phyloP scores from a whole-genome alignment of 2,113 vertebrate species.

The Atherinomorus stipes region DNA sequence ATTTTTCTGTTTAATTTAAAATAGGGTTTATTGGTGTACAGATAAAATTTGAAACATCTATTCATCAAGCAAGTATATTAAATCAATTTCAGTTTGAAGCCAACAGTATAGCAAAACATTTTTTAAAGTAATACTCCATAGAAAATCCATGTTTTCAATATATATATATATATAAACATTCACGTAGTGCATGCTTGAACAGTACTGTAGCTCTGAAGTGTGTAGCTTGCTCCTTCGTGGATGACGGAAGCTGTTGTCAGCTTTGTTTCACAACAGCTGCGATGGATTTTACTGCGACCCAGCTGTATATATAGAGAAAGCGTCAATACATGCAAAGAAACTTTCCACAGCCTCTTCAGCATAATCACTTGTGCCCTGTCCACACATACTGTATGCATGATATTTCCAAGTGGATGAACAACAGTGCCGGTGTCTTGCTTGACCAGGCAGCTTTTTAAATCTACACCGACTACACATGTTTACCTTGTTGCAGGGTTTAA shows the following conservation, averaged over 20 bases:
- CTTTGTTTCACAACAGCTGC: conserved; percentile 29
- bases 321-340: conserved; percentile 11
- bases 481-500: not conserved
- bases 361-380: conserved; percentile 17
- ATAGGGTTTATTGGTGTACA: conserved; percentile 1
- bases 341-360: conserved; percentile 12
- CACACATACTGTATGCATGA: not conserved
- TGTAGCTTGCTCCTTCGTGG: conserved; percentile 3
- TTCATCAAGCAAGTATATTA: conserved; percentile 17
- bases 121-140: conserved; percentile 1
- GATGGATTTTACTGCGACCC: conserved; percentile 28
- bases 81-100: conserved; percentile 12
- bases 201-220: not conserved
- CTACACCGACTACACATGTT: not conserved
- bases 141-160: conserved; percentile 9
- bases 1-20: conserved; percentile 13
- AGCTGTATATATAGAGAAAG: conserved; percentile 22
- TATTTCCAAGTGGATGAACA: not conserved
- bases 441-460: not conserved
- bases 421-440: not conserved
- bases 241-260: not conserved
- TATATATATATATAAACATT: too few relatives aligned
- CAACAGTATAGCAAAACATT: not conserved
- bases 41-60: not conserved
- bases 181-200: not conserved